Evolutionary conservation across 53 echinoderm and acorn worm species (phyloP), one percentile per base, ranked within the genome.

Genomic region (Arbacia lixula): DNA sequence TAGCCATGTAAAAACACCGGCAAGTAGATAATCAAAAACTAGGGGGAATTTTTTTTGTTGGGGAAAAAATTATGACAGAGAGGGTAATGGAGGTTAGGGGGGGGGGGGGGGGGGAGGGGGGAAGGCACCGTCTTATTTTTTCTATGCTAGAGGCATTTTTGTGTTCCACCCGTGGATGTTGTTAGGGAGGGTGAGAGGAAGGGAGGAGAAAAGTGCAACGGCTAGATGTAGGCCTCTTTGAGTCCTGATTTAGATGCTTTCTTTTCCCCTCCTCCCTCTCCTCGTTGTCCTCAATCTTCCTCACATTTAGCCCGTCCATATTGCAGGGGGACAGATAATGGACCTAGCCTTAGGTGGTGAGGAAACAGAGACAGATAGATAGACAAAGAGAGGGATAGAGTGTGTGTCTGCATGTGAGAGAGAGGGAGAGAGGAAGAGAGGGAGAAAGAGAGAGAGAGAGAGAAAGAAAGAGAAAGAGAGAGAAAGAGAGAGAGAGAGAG

Each of bases 151-250:
- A 39, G 56, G 78, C 57, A 60, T 39, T 10, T 21, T 19, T 28
- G 41, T 33, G 22, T n/a, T 25, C 36, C 60, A 57, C 78, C 56
- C 21, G 20, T 6, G 52, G 74, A 34, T 74, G 74, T 74, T 74
- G n/a, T 74, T 53, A 50, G 34, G 42, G 53, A 69, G 8, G 74
- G 74, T 74, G n/a, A 51, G 29, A 50, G 34, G 42, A 46, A 69
- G 8, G 74, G 74, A 74, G 53, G 74, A 43, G 54, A 74, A 33
- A 74, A 74, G 74, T 74, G 36, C 74, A 53, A 20, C 19, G 73
- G 4, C 49, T 71, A 52, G 53, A 52, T 53, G 34, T 2, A 34
- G 51, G 8, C 34, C 52, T 46, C 28, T 74, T 74, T 74, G 74
- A 51, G 69, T 42, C 3, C 41, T 69, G 69, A 69, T 69, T 69